phyloP scores from a whole-genome alignment of 2,888 invertebrate species.

The Drosophila nr. perissopoda region DNA sequence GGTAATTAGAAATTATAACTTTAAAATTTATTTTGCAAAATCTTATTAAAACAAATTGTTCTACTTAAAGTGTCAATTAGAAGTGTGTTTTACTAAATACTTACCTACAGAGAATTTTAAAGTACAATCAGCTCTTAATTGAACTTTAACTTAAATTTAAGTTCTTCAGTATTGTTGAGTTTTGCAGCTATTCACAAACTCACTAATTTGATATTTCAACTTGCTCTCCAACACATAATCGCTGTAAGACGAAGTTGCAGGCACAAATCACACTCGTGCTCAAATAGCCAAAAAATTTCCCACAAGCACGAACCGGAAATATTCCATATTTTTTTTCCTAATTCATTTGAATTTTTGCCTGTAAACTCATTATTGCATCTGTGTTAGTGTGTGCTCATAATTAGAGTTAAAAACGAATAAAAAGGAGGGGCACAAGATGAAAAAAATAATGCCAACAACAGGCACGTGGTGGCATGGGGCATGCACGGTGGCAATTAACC shows the following conservation, averaged over 20 bases:
- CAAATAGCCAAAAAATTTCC: constrained; percentile 8
- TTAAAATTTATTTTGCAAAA: background rate
- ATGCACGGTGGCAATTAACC: constrained; percentile 63
- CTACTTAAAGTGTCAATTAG: background rate
- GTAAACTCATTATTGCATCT: constrained; percentile 38
- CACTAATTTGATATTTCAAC: background rate
- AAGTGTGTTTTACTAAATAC: background rate
- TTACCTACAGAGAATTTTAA: background rate
- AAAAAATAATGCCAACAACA: background rate
- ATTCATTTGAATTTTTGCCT: constrained; percentile 20
- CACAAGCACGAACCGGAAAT: constrained; percentile 5
- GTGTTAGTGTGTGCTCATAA: constrained; percentile 40
- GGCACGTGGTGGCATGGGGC: constrained; percentile 43
- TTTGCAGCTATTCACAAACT: background rate
- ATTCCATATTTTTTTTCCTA: constrained; percentile 18
- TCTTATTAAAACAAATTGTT: background rate
- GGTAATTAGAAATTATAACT: background rate
- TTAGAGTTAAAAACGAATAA: constrained; percentile 47
- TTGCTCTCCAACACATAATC: background rate
- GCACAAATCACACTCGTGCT: constrained; percentile 16
- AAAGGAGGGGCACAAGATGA: background rate
- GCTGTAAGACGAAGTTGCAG: background rate
- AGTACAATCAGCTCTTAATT: background rate
- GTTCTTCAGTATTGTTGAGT: background rate
- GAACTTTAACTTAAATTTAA: background rate